Conservation (phyloP, 92 coral and sea anemone genomes). For the Zoanthus gigantus region DNA sequence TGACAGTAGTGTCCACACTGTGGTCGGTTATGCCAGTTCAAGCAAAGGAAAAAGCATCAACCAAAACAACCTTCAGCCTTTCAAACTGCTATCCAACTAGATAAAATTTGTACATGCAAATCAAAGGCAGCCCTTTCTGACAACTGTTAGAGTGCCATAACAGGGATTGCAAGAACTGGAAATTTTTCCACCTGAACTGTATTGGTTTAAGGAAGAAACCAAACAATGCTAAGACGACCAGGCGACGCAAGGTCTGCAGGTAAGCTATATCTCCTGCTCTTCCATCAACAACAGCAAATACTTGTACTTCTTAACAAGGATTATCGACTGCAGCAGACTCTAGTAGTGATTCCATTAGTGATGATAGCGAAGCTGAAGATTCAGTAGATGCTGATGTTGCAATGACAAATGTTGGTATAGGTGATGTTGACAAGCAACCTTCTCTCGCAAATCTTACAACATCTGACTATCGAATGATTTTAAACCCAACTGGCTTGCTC, state of each 20-base stretch:
- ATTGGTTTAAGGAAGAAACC: constrained; percentile 53
- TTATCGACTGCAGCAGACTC: no score
- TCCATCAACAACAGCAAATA: background rate
- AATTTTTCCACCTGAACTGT: constrained; percentile 60
- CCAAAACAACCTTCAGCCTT: background rate
- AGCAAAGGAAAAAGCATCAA: background rate
- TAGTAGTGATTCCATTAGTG: constrained; percentile 35
- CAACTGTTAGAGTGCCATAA: constrained; percentile 62
- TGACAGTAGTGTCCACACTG: constrained; percentile 58
- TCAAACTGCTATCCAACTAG: background rate
- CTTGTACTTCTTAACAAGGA: background rate
- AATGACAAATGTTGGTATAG: constrained; percentile 42
- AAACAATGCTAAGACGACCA: constrained; percentile 55
- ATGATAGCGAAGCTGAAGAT: constrained; percentile 36
- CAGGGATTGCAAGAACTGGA: constrained; percentile 44
- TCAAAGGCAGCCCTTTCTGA: constrained; percentile 39
- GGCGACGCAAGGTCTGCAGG: constrained; percentile 59
- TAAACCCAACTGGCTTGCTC: constrained; percentile 57
- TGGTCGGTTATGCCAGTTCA: background rate
- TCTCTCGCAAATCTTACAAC: constrained; percentile 40
- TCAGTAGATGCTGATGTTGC: constrained; percentile 38
- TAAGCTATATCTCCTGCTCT: background rate
- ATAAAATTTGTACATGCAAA: background rate
- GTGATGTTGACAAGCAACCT: constrained; percentile 44
- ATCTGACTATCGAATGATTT: constrained; percentile 53